These are phyloP conservation scores for Calephelis nemesis DNA, from an alignment of 1,140 invertebrate species.

Conservation along the genomic window DNA sequence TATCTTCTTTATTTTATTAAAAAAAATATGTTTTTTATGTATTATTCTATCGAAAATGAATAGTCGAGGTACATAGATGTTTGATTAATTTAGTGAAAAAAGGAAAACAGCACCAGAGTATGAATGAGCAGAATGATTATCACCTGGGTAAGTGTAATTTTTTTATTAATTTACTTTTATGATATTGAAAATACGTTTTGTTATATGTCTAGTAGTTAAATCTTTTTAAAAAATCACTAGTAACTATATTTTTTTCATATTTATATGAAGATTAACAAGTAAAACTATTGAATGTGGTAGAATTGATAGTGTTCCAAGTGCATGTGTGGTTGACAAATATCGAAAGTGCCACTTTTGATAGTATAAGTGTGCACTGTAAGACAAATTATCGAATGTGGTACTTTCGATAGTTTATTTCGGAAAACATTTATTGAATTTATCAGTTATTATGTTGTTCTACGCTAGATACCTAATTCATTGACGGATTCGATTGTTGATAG, in stretches of 20 bases:
- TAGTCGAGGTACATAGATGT: neutral
- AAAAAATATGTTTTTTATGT: neutral
- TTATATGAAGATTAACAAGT: no score
- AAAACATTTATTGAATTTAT: slow-evolving; percentile 8
- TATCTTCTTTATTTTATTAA: neutral
- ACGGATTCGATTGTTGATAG: slow-evolving; percentile 4
- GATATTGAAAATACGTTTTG: neutral
- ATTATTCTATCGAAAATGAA: slow-evolving; percentile 13
- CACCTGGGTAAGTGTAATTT: slow-evolving; percentile 1
- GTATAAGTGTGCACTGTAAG: slow-evolving; percentile 3
- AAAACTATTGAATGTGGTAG: no score
- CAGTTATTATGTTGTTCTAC: slow-evolving; percentile 11
- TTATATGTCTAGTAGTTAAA: neutral
- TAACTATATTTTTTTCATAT: slow-evolving; percentile 4
- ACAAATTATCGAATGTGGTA: slow-evolving; percentile 9
- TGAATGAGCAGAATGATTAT: slow-evolving; percentile 1
- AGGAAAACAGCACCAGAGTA: neutral
- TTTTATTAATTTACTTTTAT: neutral
- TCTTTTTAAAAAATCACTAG: slow-evolving; percentile 4
- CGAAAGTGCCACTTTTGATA: slow-evolving; percentile 15
- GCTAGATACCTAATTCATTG: slow-evolving; percentile 5
- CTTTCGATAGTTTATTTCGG: slow-evolving; percentile 3
- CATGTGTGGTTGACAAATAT: slow-evolving; percentile 3
- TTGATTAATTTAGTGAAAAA: neutral
- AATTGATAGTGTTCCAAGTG: no score